phyloP scores from a whole-genome alignment of 2,113 vertebrate species.

The Crotalus helleri region DNA sequence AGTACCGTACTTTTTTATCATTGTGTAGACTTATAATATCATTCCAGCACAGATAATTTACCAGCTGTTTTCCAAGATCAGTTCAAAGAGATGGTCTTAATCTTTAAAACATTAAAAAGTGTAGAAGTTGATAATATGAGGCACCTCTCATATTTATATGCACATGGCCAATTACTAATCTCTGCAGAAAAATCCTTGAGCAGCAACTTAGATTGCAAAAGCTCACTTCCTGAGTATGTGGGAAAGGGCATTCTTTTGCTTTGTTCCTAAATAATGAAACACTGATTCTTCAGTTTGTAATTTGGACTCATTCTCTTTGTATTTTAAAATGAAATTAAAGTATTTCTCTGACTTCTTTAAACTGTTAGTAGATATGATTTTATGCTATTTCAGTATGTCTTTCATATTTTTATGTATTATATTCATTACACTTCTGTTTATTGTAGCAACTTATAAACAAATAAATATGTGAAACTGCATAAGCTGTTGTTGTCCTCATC shows the following conservation, averaged over 20 bases:
- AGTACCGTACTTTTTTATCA: background rate
- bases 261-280: background rate
- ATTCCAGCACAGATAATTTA: background rate
- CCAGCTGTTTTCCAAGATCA: background rate
- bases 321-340: background rate
- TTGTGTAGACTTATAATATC: background rate
- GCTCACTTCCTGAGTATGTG: background rate
- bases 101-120: background rate
- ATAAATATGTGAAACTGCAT: background rate
- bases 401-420: background rate
- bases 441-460: background rate
- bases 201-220: background rate
- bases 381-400: background rate
- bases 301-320: background rate
- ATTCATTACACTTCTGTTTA: background rate
- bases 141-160: background rate
- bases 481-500: background rate
- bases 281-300: background rate
- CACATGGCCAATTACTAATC: background rate
- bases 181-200: background rate
- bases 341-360: background rate
- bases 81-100: background rate
- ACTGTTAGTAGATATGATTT: background rate
- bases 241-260: background rate
- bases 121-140: background rate